phyloP scores from a whole-genome alignment of 2,888 invertebrate species.

The Hydrotaea cyrtoneurina region DNA sequence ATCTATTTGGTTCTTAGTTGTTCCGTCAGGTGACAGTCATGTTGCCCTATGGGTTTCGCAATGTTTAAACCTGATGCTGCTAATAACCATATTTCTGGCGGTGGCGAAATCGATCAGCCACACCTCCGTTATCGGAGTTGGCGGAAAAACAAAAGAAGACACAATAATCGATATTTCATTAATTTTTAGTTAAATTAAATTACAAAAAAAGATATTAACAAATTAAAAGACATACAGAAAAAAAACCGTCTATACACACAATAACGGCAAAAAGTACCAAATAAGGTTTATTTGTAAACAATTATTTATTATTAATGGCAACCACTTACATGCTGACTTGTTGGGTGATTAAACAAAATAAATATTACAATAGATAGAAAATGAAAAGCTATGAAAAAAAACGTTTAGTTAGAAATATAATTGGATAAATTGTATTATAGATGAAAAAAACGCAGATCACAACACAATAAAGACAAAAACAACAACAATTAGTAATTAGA shows the following conservation, averaged over 20 bases:
- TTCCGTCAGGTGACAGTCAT: no score
- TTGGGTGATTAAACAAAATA: slow-evolving; percentile 69
- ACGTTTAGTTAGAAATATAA: slow-evolving; percentile 73
- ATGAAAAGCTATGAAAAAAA: slow-evolving; percentile 49
- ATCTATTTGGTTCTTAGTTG: no score
- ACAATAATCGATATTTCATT: background rate
- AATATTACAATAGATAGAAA: slow-evolving; percentile 46
- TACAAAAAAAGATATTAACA: no score
- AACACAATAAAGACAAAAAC: slow-evolving; percentile 29
- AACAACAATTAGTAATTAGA: background rate
- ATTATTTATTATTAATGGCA: slow-evolving; percentile 45
- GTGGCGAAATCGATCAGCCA: no score
- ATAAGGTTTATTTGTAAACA: slow-evolving; percentile 46
- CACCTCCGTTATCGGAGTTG: no score
- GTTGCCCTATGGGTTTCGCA: no score
- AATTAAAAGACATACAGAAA: background rate
- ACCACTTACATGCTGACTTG: slow-evolving; percentile 67
- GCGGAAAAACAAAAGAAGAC: background rate
- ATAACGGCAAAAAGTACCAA: background rate
- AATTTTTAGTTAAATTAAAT: background rate
- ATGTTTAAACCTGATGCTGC: no score
- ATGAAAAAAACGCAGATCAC: no score
- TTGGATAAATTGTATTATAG: slow-evolving; percentile 77
- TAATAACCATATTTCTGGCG: no score
- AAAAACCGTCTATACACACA: no score